phyloP scores from a whole-genome alignment of 2,888 invertebrate genomes.

The Auanema freiburgensis region DNA sequence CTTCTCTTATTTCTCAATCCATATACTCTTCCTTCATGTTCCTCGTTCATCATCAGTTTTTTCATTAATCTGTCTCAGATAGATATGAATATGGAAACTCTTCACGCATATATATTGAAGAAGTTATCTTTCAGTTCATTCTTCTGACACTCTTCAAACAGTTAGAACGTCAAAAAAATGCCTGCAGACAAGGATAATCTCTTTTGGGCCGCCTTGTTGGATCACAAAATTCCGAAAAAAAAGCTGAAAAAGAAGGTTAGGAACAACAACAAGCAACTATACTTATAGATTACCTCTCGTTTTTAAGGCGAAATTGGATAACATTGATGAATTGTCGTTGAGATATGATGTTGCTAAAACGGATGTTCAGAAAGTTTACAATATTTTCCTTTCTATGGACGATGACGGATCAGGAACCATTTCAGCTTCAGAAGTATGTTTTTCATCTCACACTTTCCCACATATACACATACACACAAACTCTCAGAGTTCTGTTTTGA shows the following conservation, averaged over 20 bases:
- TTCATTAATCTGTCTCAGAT: too few relatives aligned
- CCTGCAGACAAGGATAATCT: constrained; percentile 44
- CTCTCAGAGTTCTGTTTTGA: not conserved
- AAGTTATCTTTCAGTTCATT: not conserved
- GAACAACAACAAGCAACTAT: constrained; percentile 24
- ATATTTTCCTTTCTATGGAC: constrained; percentile 51
- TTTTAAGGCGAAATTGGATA: constrained; percentile 22
- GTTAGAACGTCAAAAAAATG: constrained; percentile 24
- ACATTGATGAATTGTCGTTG: constrained; percentile 38
- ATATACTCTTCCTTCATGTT: constrained; percentile 3
- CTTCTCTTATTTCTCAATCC: not conserved
- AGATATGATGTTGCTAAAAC: constrained; percentile 36
- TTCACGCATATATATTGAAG: not conserved
- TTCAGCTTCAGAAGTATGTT: constrained; percentile 40
- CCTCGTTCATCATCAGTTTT: not conserved
- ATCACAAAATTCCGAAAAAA: constrained; percentile 47
- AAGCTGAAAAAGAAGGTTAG: constrained; percentile 42
- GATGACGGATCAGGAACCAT: constrained; percentile 51
- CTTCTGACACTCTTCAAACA: constrained; percentile 4
- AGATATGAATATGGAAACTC: not conserved
- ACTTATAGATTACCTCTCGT: not conserved
- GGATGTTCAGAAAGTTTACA: constrained; percentile 51
- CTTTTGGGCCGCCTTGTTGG: constrained; percentile 49
- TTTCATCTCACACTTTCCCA: not conserved
- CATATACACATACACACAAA: not conserved